Base-by-base conservation (phyloP, 2,888 invertebrate species). In the Chesias legatella region DNA sequence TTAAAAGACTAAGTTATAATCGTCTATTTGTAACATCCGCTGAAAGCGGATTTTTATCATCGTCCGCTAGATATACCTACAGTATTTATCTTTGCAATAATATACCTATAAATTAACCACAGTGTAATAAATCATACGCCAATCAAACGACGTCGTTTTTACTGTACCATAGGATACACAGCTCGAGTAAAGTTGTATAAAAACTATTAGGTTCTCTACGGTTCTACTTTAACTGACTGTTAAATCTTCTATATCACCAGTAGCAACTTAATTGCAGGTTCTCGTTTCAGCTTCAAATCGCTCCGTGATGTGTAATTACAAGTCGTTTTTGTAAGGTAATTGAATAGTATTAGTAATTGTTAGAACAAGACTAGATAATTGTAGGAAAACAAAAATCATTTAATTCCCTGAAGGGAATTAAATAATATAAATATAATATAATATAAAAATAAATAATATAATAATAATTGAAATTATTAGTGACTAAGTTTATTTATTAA, bases 31-130 rank as follows among this genome's bases (percentile, higher is more conserved):
- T n/a, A n/a, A n/a, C n/a, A n/a, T n/a, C n/a, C n/a, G n/a, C n/a
- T n/a, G n/a, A n/a, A n/a, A n/a, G n/a, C n/a, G n/a, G n/a, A n/a
- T n/a, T n/a, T 3, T 17, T 17, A 17, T 17, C 2, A 72, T 73
- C 75, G 44, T 72, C 56, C 67, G 65, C 76, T 78, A 73, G 69
- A 76, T 73, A 72, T 75, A 75, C 77, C 2, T 17, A 17, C 75
- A 74, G 73, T 78, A 73, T 80, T 81, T 80, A 81, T 79, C 73
- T 72, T 63, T 58, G 71, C 67, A 54, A 67, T 74, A 73, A 72
- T 74, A 73, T 49, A 60, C 60, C 57, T 57, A 63, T 63, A 66
- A 66, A 70, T 72, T 71, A 69, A 60, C 67, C 64, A 60, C 54
- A 60, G 48, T 22, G 58, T 51, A 65, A 78, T 81, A 79, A 80